Percentiles rank a stretch among this genome's conserved stretches.
phyloP scores from a whole-genome alignment of 2,113 vertebrate species.

The Atlantisia rogersi region DNA sequence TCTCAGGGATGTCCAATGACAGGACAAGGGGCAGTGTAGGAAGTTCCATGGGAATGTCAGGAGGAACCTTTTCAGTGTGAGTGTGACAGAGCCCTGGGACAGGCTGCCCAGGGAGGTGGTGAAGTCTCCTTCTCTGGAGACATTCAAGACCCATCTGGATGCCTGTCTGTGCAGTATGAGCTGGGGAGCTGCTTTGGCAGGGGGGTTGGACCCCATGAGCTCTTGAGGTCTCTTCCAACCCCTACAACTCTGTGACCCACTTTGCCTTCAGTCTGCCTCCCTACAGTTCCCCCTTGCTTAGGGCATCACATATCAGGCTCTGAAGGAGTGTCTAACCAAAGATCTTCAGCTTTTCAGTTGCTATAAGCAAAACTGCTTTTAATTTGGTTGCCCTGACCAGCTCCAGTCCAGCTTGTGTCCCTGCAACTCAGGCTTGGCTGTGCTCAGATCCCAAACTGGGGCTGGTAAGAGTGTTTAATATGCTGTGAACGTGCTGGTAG shows the following conservation, averaged over 20 bases:
- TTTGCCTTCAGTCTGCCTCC: neutral
- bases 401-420: neutral
- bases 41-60: no score
- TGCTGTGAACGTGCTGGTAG: fast-evolving
- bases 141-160: no score
- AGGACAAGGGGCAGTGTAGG: no score
- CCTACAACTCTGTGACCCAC: neutral
- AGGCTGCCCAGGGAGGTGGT: no score
- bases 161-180: no score
- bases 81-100: no score
- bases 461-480: neutral
- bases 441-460: fast-evolving
- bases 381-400: fast-evolving
- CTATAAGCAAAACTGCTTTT: neutral
- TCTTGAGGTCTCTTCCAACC: no score
- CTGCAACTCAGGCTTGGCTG: fast-evolving
- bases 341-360: neutral
- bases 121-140: no score
- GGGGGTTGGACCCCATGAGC: no score
- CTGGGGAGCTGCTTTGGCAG: no score
- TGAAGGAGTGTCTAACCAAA: neutral
- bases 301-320: fast-evolving
- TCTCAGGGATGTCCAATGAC: no score
- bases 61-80: no score
- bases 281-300: neutral